phyloP scores from a whole-genome alignment of 2,888 invertebrate species.

The Prionchulus punctatus region DNA sequence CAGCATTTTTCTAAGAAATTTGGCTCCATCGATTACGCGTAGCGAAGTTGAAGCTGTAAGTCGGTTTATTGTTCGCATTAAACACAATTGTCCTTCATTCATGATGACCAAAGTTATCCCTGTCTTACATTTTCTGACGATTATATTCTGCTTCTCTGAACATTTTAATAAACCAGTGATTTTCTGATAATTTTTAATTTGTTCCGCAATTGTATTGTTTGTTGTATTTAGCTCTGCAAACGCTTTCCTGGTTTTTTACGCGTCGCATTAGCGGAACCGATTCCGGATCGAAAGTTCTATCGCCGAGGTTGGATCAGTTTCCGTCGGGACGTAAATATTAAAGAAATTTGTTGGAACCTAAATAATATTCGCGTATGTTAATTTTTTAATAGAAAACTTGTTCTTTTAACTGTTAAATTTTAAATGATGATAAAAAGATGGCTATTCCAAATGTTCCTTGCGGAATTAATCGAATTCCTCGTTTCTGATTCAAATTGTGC shows the following conservation, averaged over 20 bases:
- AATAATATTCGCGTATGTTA: slow-evolving; percentile 68
- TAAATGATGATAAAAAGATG: neutral
- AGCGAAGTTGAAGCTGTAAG: slow-evolving; percentile 84
- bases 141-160: neutral
- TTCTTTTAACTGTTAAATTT: neutral
- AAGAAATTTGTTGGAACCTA: slow-evolving; percentile 96
- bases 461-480: neutral
- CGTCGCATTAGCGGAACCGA: slow-evolving; percentile 88
- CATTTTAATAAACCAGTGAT: too few relatives aligned
- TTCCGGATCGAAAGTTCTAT: slow-evolving; percentile 86
- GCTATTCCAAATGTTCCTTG: too few relatives aligned
- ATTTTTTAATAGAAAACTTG: neutral
- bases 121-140: neutral
- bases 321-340: slow-evolving; percentile 85
- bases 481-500: neutral
- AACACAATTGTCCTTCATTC: neutral
- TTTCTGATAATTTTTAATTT: neutral
- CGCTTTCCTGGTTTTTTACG: slow-evolving; percentile 81
- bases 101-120: neutral
- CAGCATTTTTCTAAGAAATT: slow-evolving; percentile 84
- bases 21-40: slow-evolving; percentile 86
- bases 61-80: slow-evolving; percentile 17
- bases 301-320: slow-evolving; percentile 97
- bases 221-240: slow-evolving; percentile 53
- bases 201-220: slow-evolving; percentile 2